Evolutionary conservation across 1,140 invertebrate species (phyloP).

Genomic region (Temnothorax nylanderi): DNA sequence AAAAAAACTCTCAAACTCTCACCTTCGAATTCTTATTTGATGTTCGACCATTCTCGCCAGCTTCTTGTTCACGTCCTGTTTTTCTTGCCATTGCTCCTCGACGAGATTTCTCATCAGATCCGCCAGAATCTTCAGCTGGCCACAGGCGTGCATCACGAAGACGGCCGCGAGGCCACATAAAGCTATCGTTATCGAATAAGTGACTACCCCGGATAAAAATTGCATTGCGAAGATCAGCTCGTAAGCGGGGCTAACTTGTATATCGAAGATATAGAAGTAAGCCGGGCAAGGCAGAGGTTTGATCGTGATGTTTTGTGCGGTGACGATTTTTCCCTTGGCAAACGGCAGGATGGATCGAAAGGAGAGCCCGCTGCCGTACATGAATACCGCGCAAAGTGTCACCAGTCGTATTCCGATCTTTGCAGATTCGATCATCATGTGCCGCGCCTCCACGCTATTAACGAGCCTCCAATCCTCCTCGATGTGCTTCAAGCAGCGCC

Average conservation of each 20-base stretch:
- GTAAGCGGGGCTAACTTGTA: conserved; percentile 36
- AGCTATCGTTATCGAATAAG: conserved; percentile 5
- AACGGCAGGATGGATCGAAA: conserved; percentile 73
- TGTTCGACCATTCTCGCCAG: conserved; percentile 71
- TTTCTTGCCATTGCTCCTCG: not conserved
- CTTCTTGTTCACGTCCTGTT: conserved; percentile 48
- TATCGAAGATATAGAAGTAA: conserved; percentile 51
- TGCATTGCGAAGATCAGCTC: conserved; percentile 19
- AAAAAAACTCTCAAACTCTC: not conserved
- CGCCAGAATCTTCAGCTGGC: conserved; percentile 17
- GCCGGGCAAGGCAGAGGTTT: conserved; percentile 66
- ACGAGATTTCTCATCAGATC: conserved; percentile 29
- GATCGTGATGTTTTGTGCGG: conserved; percentile 57
- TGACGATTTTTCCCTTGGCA: conserved; percentile 23
- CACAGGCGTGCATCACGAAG: conserved; percentile 42
- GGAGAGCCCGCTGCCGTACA: conserved; percentile 75
- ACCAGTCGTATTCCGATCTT: conserved; percentile 29
- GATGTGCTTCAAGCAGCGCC: conserved; percentile 20
- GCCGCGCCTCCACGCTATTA: not conserved
- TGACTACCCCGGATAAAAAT: conserved; percentile 16
- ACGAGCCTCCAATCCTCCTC: conserved; percentile 20
- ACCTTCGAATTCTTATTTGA: conserved; percentile 66
- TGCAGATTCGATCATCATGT: conserved; percentile 26
- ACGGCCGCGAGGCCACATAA: not conserved
- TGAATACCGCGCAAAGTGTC: conserved; percentile 58